Conservation (phyloP, 2,113 vertebrate genomes). For the Lepidothrix coronata region DNA sequence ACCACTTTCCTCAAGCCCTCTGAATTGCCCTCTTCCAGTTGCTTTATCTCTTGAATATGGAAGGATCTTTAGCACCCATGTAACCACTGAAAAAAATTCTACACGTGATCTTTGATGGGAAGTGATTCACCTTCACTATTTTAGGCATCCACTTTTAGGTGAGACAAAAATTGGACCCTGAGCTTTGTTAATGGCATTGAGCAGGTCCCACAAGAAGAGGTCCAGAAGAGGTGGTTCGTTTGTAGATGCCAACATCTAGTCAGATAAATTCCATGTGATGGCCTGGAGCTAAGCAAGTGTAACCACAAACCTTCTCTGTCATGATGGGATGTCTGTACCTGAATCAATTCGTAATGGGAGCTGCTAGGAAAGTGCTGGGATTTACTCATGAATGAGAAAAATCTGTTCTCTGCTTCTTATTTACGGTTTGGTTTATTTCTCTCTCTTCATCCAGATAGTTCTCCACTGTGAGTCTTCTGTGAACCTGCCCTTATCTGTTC, state of each 20-base stretch:
- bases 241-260: background rate
- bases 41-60: background rate
- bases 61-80: background rate
- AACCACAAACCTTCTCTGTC: background rate
- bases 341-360: background rate
- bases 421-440: background rate
- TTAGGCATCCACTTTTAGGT: background rate
- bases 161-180: background rate
- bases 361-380: background rate
- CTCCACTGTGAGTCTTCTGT: slow-evolving; percentile 60
- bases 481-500: slow-evolving; percentile 55
- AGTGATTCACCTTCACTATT: background rate
- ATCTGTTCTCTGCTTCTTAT: background rate
- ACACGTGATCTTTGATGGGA: background rate
- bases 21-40: background rate
- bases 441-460: slow-evolving; percentile 49
- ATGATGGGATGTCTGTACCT: background rate
- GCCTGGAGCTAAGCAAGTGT: background rate
- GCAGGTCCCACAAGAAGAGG: background rate
- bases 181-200: background rate
- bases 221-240: background rate
- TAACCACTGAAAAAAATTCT: background rate
- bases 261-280: background rate
- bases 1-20: background rate
- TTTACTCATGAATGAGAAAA: background rate